Evolutionary conservation across 2,797 vertebrate genomes (phyloP), one percentile per base, ranked within the genome.

Genomic region (Gastrophryne carolinensis): DNA sequence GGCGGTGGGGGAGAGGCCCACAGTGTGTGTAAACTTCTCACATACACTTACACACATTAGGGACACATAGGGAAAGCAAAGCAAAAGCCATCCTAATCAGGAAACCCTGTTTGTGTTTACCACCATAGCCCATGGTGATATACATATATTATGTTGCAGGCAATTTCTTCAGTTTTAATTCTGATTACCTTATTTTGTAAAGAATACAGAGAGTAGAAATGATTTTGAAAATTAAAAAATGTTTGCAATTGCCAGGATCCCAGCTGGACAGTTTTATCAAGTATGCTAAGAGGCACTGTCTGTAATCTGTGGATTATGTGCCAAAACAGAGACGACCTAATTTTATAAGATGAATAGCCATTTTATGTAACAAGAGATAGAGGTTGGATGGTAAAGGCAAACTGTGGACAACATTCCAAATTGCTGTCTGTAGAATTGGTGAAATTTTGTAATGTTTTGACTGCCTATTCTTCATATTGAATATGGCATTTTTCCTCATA

Each of bases 261-360:
- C 50, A 68, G 68, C 56, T 60, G 54, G 41, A 35, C 52, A 60
- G 30, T 54, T 60, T 71, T 37, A 49, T 72, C 44, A 61, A 63
- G 30, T 26, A 11, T 62, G 41, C 57, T 47, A 72, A 56, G 57
- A 72, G 57, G 29, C 69, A 62, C 47, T 37, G 69, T 57, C 60
- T 72, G 39, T 49, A 58, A 71, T 50, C 19, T 47, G 32, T 71
- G 69, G 47, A 52, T 52, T 34, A 15, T 62, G 44, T 62, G 57
- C 41, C 68, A 71, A 71, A 41, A 71, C 57, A 26, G 29, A 72
- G 52, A 72, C 44, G 44, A 50, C 32, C 26, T 72, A 61, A 56
- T 62, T 21, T 37, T 72, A 27, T 50, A 19, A 47, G 27, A 11
- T n/a, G 44, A 49, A 49, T 29, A 49, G 41, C 21, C 29, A 34